Evolutionary conservation across 2,797 vertebrate species (phyloP), one percentile per base, ranked within the genome.

Genomic region (Tiaroga cobitis): DNA sequence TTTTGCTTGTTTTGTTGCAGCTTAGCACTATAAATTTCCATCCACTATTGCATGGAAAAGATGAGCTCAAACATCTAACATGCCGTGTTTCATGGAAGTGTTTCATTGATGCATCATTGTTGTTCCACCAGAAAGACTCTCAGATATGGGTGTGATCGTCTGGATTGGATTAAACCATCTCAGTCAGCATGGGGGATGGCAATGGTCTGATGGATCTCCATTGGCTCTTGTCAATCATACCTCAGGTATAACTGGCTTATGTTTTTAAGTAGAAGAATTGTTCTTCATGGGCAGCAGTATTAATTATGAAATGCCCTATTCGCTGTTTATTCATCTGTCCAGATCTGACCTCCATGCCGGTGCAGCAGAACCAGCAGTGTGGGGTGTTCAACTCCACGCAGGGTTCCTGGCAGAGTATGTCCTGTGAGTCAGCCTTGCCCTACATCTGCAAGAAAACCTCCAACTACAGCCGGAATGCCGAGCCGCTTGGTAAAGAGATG

Each of bases 361-460:
- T 91, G 94, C 92, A 88, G 43, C 77, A 88, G 61, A 93, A 95
- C 92, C 92, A 94, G 76, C 93, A 90, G 79, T 99, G 98, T 91
- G 97, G 96, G 6, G 94, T 96, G 43, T 96, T 96, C 89, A 96
- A 94, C 90, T 94, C 96, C 0, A 91, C 92, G 46, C 81, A 51
- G 0, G 63, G 90, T 39, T 88, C 90, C 80, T 99, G 97, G 97
- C 94, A 93, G 87, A 97, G 94, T 88, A 92, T 95, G 13, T 91
- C 93, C 13, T 99, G 98, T 91, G 95, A 97, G 69, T 95, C 95
- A 8, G 93, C 94, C 34, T 93, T 98, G 89, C 97, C 98, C 82
- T 99, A 98, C 88, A 85, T 97, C 85, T 99, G 98, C 92, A 97
- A 99, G 94, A 98, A 97, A 93, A 93, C 94, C 2, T 92, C 95